phyloP scores from a whole-genome alignment of 2,888 invertebrate species.

The Phalera bucephala region DNA sequence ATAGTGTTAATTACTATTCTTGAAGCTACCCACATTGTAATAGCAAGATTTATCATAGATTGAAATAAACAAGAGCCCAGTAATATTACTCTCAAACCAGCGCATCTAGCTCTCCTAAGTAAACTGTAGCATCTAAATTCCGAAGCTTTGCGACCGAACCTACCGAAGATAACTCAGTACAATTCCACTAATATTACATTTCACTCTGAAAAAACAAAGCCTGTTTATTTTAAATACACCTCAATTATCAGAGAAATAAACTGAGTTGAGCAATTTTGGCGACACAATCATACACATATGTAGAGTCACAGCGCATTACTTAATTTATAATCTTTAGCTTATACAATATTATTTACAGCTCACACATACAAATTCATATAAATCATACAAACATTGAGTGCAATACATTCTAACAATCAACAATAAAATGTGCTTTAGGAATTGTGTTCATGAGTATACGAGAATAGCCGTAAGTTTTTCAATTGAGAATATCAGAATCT shows the following conservation, averaged over 20 bases:
- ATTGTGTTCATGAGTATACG: slow-evolving; percentile 41
- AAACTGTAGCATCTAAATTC: slow-evolving; percentile 32
- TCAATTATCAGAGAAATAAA: slow-evolving; percentile 10
- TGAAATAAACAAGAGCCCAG: slow-evolving; percentile 11
- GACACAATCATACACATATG: slow-evolving; percentile 52
- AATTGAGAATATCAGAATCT: too few relatives aligned
- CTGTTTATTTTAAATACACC: slow-evolving; percentile 20
- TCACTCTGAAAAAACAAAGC: slow-evolving; percentile 20
- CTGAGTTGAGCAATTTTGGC: slow-evolving; percentile 56
- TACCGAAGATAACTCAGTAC: slow-evolving; percentile 15
- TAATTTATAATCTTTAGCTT: slow-evolving; percentile 51
- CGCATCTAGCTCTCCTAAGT: slow-evolving; percentile 52
- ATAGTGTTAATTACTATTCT: too few relatives aligned
- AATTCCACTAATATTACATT: slow-evolving; percentile 20
- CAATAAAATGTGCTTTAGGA: slow-evolving; percentile 65
- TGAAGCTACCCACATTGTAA: not conserved
- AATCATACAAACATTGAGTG: slow-evolving; percentile 59
- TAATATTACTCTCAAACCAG: slow-evolving; percentile 26
- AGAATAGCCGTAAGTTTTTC: too few relatives aligned
- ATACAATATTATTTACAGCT: slow-evolving; percentile 63
- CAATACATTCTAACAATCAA: slow-evolving; percentile 65
- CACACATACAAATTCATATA: slow-evolving; percentile 43
- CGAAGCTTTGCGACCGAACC: slow-evolving; percentile 22
- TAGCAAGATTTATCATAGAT: not conserved
- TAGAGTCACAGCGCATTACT: slow-evolving; percentile 72